Base-by-base conservation (phyloP, 2,113 vertebrate species). In the Paracanthobrama guichenoti region DNA sequence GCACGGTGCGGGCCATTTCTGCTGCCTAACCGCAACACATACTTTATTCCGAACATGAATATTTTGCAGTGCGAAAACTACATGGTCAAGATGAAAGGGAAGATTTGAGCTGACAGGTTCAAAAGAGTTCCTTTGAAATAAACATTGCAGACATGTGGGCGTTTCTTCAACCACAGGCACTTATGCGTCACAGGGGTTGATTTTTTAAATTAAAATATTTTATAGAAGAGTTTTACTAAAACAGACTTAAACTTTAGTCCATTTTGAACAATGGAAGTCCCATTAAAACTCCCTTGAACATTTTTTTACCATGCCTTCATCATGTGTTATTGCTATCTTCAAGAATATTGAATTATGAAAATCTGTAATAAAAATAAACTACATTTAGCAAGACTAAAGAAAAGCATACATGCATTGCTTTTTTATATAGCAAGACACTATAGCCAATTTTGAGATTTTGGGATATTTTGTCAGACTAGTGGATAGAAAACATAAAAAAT, bases 21-120 rank as follows among this genome's bases (percentile, higher is more conserved):
- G 59, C 59, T 26, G n/a, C 22, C 69, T 8, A 73, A 73, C 69
- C 42, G 7, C 69, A 73, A 46, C n/a, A 46, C 22, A 1, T 14
- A 13, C n/a, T 48, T n/a, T 24, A 48, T 73, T 73, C n/a, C 69
- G 1, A 48, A 14, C 42, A 73, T 73, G 69, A 73, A 22, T 22
- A 46, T 72, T 14, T 48, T 69, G 66, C 35, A 22, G 12, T n/a
- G 35, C 42, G 10, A 14, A 46, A 24, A 46, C 22, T 24, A 46
- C 4, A 20, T 26, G 42, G 69, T 46, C n/a, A 24, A 73, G 69
- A 73, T 48, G 69, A 44, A 73, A 24, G n/a, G n/a, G 1, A n/a
- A 46, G 69, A 72, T 73, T 72, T 73, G 42, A 73, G 69, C 69
- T 72, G 69, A 72, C 22, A 24, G 11, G 67, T 71, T 44, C 11